Conservation (phyloP, 2,113 vertebrate species). For the Melanostigma gelatinosum region DNA sequence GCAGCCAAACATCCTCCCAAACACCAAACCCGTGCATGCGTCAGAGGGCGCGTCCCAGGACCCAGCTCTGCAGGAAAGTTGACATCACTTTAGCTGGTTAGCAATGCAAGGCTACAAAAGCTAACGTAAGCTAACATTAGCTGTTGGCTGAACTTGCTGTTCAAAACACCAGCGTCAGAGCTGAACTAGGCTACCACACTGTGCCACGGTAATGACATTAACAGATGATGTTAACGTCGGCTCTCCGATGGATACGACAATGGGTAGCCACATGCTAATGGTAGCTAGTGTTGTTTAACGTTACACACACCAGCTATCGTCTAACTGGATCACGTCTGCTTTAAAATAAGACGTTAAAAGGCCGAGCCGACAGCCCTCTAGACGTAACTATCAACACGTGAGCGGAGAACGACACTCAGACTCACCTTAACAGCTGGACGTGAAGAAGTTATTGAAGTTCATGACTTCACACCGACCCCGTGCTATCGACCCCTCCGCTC, state of each 20-base stretch:
- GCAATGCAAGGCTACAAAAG: neutral
- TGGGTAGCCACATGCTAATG: conserved; percentile 46
- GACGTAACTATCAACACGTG: rapidly evolving
- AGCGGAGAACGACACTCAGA: neutral
- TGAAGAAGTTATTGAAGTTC: conserved; percentile 53
- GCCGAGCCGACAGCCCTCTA: rapidly evolving
- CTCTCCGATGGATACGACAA: neutral
- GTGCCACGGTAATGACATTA: neutral
- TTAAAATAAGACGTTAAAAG: neutral
- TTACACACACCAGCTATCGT: conserved; percentile 41
- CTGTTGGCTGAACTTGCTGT: neutral
- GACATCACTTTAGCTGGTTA: conserved; percentile 49
- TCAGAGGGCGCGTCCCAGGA: conserved; percentile 16
- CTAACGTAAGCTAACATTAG: neutral
- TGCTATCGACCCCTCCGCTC: conserved; percentile 10
- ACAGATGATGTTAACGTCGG: neutral
- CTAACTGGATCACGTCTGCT: neutral
- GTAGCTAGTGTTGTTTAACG: conserved; percentile 36
- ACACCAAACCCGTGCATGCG: neutral
- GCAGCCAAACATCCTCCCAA: neutral
- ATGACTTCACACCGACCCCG: conserved; percentile 44
- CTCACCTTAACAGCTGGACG: conserved; percentile 63
- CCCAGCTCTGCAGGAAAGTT: conserved; percentile 48
- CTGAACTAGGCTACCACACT: neutral
- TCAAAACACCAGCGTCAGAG: neutral